Conservation (phyloP, 2,888 invertebrate species). For the Sceliomorpha sp. region DNA sequence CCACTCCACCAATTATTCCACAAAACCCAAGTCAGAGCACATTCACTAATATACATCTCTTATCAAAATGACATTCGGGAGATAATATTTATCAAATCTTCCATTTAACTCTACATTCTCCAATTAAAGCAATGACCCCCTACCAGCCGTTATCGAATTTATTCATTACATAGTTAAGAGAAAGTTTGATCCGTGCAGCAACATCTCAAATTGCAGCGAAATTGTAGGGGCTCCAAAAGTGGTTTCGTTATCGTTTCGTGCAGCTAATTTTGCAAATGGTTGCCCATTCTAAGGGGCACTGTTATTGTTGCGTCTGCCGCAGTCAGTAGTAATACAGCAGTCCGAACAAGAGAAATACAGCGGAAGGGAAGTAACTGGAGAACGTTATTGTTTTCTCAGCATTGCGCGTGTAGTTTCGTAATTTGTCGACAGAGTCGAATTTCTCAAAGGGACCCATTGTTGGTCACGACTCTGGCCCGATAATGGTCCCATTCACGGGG, state of each 20-base stretch:
- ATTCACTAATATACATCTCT: too few relatives aligned
- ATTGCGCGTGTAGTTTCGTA: constrained; percentile 62
- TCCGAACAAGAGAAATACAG: neutral
- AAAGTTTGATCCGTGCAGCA: too few relatives aligned
- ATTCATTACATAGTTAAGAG: too few relatives aligned
- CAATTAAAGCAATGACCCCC: too few relatives aligned
- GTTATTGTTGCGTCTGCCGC: constrained; percentile 58
- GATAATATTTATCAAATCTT: too few relatives aligned
- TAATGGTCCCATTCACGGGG: constrained; percentile 71
- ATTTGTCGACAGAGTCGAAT: constrained; percentile 72
- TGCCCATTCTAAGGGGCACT: too few relatives aligned
- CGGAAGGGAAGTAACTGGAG: constrained; percentile 7
- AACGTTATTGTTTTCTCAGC: constrained; percentile 65
- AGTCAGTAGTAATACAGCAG: constrained; percentile 1
- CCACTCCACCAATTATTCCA: too few relatives aligned
- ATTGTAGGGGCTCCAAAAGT: neutral
- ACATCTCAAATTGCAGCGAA: too few relatives aligned
- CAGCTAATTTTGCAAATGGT: constrained; percentile 3
- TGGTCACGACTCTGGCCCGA: constrained; percentile 54
- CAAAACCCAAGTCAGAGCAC: too few relatives aligned
- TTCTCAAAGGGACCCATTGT: constrained; percentile 72
- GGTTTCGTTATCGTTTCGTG: neutral
- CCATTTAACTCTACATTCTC: too few relatives aligned
- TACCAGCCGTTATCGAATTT: too few relatives aligned
- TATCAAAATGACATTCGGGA: too few relatives aligned